Conservation (phyloP, 2,797 vertebrate genomes). For the Rallus crepitans region DNA sequence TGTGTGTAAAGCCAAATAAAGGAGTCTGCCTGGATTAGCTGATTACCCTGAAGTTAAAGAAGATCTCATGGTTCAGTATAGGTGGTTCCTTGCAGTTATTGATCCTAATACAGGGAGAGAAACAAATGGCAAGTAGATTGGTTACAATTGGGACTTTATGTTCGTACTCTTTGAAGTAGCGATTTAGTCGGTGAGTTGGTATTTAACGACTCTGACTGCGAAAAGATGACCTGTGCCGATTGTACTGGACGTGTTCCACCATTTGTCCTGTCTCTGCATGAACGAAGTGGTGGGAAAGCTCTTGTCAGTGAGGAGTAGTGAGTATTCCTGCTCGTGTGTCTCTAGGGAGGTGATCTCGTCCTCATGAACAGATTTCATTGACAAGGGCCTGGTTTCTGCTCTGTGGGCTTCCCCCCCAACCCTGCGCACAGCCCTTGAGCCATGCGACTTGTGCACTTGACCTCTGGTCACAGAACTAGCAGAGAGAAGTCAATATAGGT, state of each 20-base stretch:
- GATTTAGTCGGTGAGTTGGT: neutral
- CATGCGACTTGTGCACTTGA: neutral
- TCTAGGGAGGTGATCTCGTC: neutral
- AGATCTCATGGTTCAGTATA: neutral
- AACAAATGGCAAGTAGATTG: neutral
- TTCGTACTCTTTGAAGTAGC: neutral
- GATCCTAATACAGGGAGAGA: neutral
- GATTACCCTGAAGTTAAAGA: neutral
- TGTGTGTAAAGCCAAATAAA: neutral
- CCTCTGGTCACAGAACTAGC: neutral
- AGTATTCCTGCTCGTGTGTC: neutral
- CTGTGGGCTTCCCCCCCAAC: accelerated
- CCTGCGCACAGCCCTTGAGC: neutral
- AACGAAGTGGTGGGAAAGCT: neutral
- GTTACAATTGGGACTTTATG: neutral
- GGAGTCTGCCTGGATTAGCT: neutral
- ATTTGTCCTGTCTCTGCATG: neutral
- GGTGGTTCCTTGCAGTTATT: neutral
- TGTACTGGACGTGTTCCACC: neutral
- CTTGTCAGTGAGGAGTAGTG: neutral
- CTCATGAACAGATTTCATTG: neutral
- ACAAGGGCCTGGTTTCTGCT: neutral
- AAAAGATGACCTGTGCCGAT: neutral
- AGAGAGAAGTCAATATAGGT: neutral
- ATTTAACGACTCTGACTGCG: neutral